Evolutionary conservation across 2,113 vertebrate genomes (phyloP).

Genomic region (Scopus umbretta): DNA sequence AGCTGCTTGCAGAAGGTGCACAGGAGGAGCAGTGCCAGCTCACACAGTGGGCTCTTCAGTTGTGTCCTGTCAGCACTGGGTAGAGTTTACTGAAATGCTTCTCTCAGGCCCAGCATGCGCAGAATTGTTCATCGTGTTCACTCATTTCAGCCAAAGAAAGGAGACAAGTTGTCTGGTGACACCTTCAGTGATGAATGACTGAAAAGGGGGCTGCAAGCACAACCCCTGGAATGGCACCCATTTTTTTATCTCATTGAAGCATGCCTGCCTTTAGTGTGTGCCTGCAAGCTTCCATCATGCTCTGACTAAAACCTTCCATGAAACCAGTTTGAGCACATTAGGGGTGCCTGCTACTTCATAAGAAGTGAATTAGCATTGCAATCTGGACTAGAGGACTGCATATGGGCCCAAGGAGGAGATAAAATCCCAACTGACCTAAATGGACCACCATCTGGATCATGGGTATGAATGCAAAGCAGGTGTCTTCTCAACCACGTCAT

Average conservation of each 20-base stretch:
- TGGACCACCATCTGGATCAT: not conserved
- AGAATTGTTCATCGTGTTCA: not conserved
- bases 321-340: not conserved
- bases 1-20: not conserved
- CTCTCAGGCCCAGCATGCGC: not conserved
- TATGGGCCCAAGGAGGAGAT: not conserved
- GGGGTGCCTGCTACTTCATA: not conserved
- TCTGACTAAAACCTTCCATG: not conserved
- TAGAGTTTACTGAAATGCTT: not conserved
- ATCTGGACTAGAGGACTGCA: not conserved
- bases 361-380: not conserved
- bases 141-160: not conserved
- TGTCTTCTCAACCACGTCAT: not conserved
- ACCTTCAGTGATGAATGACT: not conserved
- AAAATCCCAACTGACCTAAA: not conserved
- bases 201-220: not conserved
- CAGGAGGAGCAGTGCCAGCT: not conserved
- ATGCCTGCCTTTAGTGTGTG: not conserved
- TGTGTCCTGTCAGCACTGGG: rapidly evolving
- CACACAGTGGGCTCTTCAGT: not conserved
- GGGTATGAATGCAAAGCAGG: not conserved
- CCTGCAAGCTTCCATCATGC: not conserved
- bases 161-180: not conserved
- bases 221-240: not conserved
- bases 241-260: not conserved